A percentile compares a stretch with the other conserved stretches of the same genome.
Evolutionary conservation across 2,888 invertebrate species (phyloP).

Genomic region (Myopa tessellatipennis): DNA sequence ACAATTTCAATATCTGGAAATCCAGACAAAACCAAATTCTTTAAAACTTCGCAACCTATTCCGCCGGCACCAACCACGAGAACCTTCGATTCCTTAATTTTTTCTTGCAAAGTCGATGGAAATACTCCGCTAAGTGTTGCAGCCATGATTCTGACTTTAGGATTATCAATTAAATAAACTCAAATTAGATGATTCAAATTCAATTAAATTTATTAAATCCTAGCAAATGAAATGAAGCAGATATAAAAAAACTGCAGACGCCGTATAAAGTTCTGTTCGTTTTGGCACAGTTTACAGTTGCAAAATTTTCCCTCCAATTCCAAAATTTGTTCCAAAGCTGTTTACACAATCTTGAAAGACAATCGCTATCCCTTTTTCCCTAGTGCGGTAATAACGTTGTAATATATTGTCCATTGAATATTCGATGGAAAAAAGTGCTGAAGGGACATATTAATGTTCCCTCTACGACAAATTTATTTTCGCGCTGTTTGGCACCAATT

Average conservation of each 20-base stretch:
- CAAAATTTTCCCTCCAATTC: too few relatives aligned
- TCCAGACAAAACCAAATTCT: slow-evolving; percentile 95
- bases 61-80: slow-evolving; percentile 97
- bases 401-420: too few relatives aligned
- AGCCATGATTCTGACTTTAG: slow-evolving; percentile 70
- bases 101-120: slow-evolving; percentile 73
- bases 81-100: slow-evolving; percentile 78
- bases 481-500: too few relatives aligned
- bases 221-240: too few relatives aligned
- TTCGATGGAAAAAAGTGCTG: too few relatives aligned
- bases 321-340: too few relatives aligned
- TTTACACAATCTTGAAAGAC: too few relatives aligned
- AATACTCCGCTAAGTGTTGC: slow-evolving; percentile 77
- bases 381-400: too few relatives aligned
- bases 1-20: slow-evolving; percentile 95
- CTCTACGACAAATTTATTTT: too few relatives aligned
- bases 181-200: too few relatives aligned
- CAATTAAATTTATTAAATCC: background rate
- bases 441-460: too few relatives aligned
- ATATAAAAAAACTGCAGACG: background rate
- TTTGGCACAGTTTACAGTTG: background rate
- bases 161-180: background rate
- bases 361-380: too few relatives aligned
- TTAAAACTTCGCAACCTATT: slow-evolving; percentile 98
- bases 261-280: slow-evolving; percentile 6